These are phyloP conservation scores for Rhipidura dahli DNA, from an alignment of 2,113 vertebrate genomes.

Conservation along the genomic window DNA sequence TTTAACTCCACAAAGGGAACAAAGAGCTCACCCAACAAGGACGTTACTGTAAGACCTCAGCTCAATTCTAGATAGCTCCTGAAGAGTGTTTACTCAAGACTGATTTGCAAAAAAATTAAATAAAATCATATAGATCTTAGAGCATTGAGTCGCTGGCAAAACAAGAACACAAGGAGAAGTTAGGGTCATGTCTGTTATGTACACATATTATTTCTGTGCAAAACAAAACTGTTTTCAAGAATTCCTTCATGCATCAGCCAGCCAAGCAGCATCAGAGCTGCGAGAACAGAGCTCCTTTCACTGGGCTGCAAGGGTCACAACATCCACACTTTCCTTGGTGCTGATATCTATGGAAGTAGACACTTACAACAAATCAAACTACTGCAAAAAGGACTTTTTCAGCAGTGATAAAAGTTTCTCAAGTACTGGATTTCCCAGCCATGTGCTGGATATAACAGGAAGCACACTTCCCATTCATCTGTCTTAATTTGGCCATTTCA, in stretches of 20 bases:
- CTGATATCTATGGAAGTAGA: background rate
- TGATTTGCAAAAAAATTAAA: background rate
- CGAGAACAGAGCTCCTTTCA: background rate
- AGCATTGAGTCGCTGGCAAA: background rate
- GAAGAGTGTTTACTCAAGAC: background rate
- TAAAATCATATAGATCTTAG: background rate
- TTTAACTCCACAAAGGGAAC: background rate
- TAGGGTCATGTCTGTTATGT: background rate
- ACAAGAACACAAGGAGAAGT: background rate
- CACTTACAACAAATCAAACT: background rate
- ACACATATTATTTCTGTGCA: background rate
- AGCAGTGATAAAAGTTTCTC: background rate
- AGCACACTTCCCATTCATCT: background rate
- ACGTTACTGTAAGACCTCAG: background rate
- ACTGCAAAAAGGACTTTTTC: background rate
- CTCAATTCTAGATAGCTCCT: background rate
- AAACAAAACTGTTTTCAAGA: background rate
- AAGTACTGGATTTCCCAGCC: background rate
- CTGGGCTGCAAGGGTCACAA: background rate
- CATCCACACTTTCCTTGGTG: background rate
- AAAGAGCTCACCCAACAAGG: background rate
- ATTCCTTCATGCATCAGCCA: background rate
- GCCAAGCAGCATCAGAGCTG: background rate
- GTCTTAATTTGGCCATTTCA: background rate
- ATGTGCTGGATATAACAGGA: background rate